These are phyloP conservation scores for Ctena decussata DNA, from an alignment of 2,888 invertebrate species.

Conservation along the genomic window DNA sequence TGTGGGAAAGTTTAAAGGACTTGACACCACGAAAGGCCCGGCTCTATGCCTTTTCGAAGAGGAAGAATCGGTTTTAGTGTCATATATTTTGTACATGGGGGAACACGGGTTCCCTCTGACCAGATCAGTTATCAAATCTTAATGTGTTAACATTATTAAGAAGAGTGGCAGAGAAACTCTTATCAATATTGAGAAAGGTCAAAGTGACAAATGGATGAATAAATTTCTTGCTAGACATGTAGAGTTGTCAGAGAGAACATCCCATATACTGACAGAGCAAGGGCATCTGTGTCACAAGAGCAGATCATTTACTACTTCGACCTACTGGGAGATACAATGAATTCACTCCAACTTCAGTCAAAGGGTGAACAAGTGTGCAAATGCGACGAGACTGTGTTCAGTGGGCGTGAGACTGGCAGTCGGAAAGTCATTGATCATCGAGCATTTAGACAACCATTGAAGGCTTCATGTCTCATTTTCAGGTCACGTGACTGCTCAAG, in stretches of 20 bases:
- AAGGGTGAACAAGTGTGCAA: neutral
- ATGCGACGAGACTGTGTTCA: neutral
- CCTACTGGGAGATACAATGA: neutral
- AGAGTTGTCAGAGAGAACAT: neutral
- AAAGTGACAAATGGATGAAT: neutral
- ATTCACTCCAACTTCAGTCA: neutral
- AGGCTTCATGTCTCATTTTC: neutral
- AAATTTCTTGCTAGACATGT: neutral
- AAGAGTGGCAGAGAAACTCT: neutral
- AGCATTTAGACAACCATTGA: neutral
- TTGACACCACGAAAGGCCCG: neutral
- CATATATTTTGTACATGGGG: neutral
- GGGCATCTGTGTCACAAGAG: neutral
- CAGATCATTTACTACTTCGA: neutral
- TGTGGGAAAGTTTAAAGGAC: neutral
- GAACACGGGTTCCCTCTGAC: conserved; percentile 8
- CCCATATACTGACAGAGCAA: neutral
- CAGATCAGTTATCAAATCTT: neutral
- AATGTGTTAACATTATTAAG: conserved; percentile 17
- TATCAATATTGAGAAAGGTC: conserved; percentile 5
- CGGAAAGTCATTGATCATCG: neutral
- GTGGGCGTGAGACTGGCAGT: neutral
- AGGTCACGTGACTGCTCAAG: conserved; percentile 12
- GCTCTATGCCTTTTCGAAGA: neutral
- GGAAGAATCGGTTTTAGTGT: neutral